Percentiles rank a stretch among this genome's conserved stretches.
These are phyloP conservation scores for Alces alces DNA, from an alignment of 2,113 vertebrate species.

Conservation along the genomic window DNA sequence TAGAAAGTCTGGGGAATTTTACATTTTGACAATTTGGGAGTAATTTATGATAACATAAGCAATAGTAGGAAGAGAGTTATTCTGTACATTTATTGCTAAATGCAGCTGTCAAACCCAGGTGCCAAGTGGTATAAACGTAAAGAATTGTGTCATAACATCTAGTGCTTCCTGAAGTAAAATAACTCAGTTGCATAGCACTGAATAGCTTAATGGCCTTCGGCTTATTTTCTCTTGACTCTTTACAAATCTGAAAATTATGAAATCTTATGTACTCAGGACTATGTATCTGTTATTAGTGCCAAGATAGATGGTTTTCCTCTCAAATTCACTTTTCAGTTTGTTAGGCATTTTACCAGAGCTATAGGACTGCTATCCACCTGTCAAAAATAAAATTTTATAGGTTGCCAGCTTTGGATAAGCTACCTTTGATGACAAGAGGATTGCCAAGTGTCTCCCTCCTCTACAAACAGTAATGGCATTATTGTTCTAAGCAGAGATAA, in stretches of 20 bases:
- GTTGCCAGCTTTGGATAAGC: background rate
- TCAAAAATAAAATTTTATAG: constrained; percentile 33
- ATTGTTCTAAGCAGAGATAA: background rate
- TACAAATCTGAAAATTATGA: constrained; percentile 52
- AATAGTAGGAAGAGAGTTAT: constrained; percentile 31
- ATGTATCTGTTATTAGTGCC: background rate
- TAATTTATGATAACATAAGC: constrained; percentile 52
- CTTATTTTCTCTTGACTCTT: constrained; percentile 44
- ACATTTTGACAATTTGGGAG: constrained; percentile 53
- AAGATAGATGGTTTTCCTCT: constrained; percentile 20
- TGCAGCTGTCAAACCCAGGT: constrained; percentile 40
- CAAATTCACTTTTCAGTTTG: constrained; percentile 23
- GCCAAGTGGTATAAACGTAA: constrained; percentile 4
- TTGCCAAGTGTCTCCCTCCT: background rate
- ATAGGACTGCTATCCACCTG: background rate
- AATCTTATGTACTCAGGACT: background rate
- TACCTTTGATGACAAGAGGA: background rate
- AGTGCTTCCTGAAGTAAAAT: constrained; percentile 27
- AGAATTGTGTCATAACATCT: background rate
- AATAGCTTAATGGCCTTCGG: background rate
- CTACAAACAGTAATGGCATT: background rate
- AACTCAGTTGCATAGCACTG: background rate
- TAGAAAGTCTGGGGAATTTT: constrained; percentile 46
- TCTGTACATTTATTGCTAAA: constrained; percentile 52
- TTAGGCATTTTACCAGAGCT: constrained; percentile 15